Conservation (phyloP, 2,113 vertebrate genomes). For the Microtus richardsoni region DNA sequence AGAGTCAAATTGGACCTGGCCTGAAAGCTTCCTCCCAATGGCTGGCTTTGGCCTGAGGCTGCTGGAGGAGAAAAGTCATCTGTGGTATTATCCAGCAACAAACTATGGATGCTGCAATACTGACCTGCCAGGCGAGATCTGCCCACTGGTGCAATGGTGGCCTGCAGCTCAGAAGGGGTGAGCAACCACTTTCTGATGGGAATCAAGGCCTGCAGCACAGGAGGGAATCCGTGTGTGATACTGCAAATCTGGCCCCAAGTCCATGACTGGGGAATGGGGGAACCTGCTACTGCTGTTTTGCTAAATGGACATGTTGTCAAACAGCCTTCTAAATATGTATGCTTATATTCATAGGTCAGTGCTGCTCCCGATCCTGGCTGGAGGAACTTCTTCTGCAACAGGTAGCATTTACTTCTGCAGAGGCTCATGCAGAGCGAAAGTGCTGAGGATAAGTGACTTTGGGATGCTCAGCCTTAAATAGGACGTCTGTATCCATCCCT, state of each 20-base stretch:
- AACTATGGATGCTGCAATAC: background rate
- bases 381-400: background rate
- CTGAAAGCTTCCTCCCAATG: background rate
- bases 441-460: too few species aligned
- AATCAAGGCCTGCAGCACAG: background rate
- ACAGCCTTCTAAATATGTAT: background rate
- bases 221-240: background rate
- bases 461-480: background rate
- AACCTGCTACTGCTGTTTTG: background rate
- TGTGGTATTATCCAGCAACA: background rate
- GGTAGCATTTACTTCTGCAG: background rate
- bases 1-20: background rate
- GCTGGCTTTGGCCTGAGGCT: background rate
- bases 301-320: background rate
- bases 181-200: background rate
- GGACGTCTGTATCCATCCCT: background rate
- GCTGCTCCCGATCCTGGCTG: background rate
- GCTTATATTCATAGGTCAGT: background rate
- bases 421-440: background rate
- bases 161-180: background rate
- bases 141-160: background rate
- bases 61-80: background rate
- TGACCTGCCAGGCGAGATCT: background rate
- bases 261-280: background rate
- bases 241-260: background rate